Percentiles rank a stretch among this genome's conserved stretches.
Conservation (phyloP, 2,888 invertebrate species). For the Apeira syringaria region DNA sequence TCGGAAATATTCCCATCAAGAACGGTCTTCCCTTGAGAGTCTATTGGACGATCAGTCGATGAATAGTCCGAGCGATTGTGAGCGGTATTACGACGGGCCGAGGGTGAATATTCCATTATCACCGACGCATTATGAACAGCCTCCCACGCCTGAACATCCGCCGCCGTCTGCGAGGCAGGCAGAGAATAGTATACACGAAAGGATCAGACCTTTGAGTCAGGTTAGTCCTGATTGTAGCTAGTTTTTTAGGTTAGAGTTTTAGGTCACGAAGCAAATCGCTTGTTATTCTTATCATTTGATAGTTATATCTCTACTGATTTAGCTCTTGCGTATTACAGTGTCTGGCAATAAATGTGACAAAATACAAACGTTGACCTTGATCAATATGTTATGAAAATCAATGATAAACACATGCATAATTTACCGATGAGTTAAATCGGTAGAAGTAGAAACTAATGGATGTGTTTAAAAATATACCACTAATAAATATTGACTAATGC, state of each 20-base stretch:
- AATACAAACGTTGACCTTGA: too few relatives aligned
- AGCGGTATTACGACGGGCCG: constrained; percentile 65
- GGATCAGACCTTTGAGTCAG: constrained; percentile 95
- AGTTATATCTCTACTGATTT: constrained; percentile 4
- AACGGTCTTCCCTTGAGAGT: constrained; percentile 84
- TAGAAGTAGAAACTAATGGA: too few relatives aligned
- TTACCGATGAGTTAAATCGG: too few relatives aligned
- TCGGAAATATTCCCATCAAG: constrained; percentile 78
- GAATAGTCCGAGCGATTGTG: constrained; percentile 78
- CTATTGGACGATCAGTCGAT: constrained; percentile 83
- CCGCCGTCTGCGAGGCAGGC: constrained; percentile 96
- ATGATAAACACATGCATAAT: too few relatives aligned
- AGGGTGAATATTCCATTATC: constrained; percentile 88
- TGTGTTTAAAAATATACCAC: too few relatives aligned
- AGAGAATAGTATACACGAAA: constrained; percentile 93
- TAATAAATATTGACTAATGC: too few relatives aligned
- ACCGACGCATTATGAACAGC: constrained; percentile 95
- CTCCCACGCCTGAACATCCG: constrained; percentile 97
- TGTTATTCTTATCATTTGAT: constrained; percentile 1
- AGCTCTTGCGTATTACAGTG: constrained; percentile 1
- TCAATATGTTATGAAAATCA: too few relatives aligned
- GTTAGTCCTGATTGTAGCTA: constrained; percentile 84
- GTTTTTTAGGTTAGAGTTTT: too few relatives aligned
- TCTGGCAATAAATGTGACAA: background rate
- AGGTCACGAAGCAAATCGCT: constrained; percentile 15